These are phyloP conservation scores for Ramazzottius varieornatus DNA, from an alignment of 2,888 invertebrate species.

Conservation along the genomic window DNA sequence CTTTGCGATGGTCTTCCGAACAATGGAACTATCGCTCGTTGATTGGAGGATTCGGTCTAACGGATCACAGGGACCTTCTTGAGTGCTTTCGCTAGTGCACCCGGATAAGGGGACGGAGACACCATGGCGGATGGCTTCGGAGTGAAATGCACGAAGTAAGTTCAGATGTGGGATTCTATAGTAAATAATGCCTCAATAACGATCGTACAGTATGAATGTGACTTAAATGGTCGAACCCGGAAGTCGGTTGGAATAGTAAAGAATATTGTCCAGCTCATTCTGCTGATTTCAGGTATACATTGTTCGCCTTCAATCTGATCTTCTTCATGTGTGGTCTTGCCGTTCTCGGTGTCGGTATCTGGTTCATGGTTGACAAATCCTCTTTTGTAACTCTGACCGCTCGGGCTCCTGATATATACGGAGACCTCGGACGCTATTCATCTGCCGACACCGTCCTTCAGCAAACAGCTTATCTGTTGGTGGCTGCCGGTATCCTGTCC, in stretches of 20 bases:
- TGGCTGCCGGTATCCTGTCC: conserved; percentile 39
- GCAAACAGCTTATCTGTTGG: conserved; percentile 39
- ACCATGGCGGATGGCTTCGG: too few relatives aligned
- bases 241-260: too few relatives aligned
- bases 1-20: too few relatives aligned
- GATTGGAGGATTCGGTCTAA: too few relatives aligned
- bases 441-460: conserved; percentile 36
- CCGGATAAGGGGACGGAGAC: too few relatives aligned
- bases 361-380: conserved; percentile 36
- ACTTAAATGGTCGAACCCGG: too few relatives aligned
- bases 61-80: too few relatives aligned
- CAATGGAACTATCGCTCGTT: too few relatives aligned
- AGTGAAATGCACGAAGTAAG: not conserved
- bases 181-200: not conserved
- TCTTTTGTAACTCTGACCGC: conserved; percentile 34
- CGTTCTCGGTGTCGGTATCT: conserved; percentile 38
- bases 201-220: too few relatives aligned
- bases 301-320: not conserved
- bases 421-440: conserved; percentile 15
- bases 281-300: not conserved
- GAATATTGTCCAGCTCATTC: too few relatives aligned
- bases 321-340: conserved; percentile 30
- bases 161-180: not conserved
- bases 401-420: conserved; percentile 27
- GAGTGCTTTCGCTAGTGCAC: too few relatives aligned